Evolutionary conservation across 1,140 invertebrate species (phyloP), one percentile per base, ranked within the genome.

Genomic region (Zaprionus nigranus): DNA sequence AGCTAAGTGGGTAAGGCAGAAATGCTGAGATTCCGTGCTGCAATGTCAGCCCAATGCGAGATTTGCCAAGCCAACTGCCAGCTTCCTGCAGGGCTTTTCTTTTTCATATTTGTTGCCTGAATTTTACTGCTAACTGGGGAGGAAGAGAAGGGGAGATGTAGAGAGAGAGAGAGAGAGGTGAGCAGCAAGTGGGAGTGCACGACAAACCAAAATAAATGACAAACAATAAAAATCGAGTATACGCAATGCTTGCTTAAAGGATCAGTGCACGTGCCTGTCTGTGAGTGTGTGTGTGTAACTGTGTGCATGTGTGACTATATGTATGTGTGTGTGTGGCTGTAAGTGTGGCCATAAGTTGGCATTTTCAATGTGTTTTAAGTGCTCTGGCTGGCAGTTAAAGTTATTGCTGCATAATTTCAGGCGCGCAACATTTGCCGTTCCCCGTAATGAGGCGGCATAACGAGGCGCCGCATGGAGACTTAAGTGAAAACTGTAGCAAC

Each of bases 191-290:
- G 30, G 30, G 30, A 34, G 30, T 34, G 30, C 30, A 34, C 30
- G 30, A 34, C 17, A 38, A 63, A 68, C 26, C 65, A 56, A 71
- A 63, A 63, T 81, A 81, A 88, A 88, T 80, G 83, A 88, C 84
- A 88, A 87, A 82, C 83, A 74, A 83, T 87, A 87, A 87, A 87
- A 87, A 88, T 88, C 86, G 80, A 88, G 84, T 83, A 80, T 87
- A 83, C 83, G 84, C 81, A 87, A 71, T 87, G 84, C 72, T 83
- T 83, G 71, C 83, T 88, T 78, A 88, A 80, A 71, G 80, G 83
- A 83, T 87, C 83, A 87, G 73, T 51, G 20, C 20, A 51, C 46
- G 46, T 24, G 46, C 11, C 22, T 17, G 43, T 9, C 20, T 77
- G 64, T 65, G 53, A 61, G 51, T 49, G 53, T 53, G 15, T 34